These are phyloP conservation scores for Parus major DNA, from an alignment of 2,113 vertebrate genomes.

Conservation along the genomic window DNA sequence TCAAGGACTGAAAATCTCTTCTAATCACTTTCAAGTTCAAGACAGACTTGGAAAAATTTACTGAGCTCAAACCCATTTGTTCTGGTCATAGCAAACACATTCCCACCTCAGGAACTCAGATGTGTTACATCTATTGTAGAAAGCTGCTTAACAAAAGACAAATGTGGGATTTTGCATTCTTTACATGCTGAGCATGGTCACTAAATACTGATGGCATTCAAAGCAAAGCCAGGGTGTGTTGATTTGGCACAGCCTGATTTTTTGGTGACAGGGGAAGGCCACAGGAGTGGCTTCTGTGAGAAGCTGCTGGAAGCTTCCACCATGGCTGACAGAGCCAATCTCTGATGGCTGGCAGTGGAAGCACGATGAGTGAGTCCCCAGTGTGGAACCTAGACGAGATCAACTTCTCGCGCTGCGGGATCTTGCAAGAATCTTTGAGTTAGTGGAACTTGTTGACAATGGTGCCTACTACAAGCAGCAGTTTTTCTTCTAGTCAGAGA, in stretches of 20 bases:
- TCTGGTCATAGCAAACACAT: neutral
- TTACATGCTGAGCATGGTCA: neutral
- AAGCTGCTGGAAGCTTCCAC: neutral
- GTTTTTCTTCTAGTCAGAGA: neutral
- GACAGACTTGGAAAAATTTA: neutral
- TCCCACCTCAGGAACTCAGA: neutral
- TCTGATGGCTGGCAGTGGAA: neutral
- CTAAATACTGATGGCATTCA: neutral
- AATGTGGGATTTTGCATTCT: neutral
- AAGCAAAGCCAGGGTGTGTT: neutral
- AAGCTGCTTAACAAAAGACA: neutral
- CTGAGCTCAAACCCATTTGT: neutral
- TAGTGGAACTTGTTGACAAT: neutral
- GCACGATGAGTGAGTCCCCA: neutral
- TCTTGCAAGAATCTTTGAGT: neutral
- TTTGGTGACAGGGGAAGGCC: neutral
- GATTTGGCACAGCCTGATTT: neutral
- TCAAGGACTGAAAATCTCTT: neutral
- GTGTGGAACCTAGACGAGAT: fast-evolving
- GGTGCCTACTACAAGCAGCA: neutral
- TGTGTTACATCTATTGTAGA: neutral
- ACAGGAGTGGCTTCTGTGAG: neutral
- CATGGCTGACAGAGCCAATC: neutral
- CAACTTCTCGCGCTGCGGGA: fast-evolving
- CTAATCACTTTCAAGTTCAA: neutral